Evolutionary conservation across 2,888 invertebrate genomes (phyloP), one percentile per base, ranked within the genome.

Genomic region (Orthonychiurus folsomi): DNA sequence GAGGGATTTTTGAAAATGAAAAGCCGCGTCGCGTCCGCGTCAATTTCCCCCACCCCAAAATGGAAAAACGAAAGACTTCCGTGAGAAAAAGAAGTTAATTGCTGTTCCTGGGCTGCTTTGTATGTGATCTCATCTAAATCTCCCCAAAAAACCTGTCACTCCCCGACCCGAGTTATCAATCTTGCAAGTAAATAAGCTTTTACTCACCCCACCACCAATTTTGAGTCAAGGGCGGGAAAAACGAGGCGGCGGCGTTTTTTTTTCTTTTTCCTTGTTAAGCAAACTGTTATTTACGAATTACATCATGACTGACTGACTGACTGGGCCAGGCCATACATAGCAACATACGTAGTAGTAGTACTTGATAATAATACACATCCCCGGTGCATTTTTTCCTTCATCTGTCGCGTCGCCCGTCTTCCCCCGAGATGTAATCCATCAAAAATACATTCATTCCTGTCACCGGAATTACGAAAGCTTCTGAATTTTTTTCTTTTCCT

Each of bases 1-100:
- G n/a, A n/a, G n/a, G 37, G 37, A 37, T 37, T 37, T 37, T 37
- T 37, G 37, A 37, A 37, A 37, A 37, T 37, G 37, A 37, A 37
- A 37, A 37, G 37, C 5, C n/a, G n/a, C n/a, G n/a, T n/a, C n/a
- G n/a, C n/a, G n/a, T n/a, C n/a, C n/a, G n/a, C 37, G 37, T 37
- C 15, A 5, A 37, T 9, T 9, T 5, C 37, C 37, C 5, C 5
- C 5, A 37, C 9, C 37, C 37, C 37, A 37, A 37, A 37, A 37
- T 37, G 37, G 37, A 37, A 37, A 37, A 37, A 37, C 37, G 37
- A 37, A 15, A 15, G 37, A 37, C 37, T 37, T 37, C 37, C 37
- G 37, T 37, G 37, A 37, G 37, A 37, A 37, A 37, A 37, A 37
- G 37, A 37, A 37, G 37, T 37, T 37, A 37, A 37, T 37, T 37